Evolutionary conservation across 1,140 invertebrate genomes (phyloP), one percentile per base, ranked within the genome.

Genomic region (Phenacoccus solenopsis): DNA sequence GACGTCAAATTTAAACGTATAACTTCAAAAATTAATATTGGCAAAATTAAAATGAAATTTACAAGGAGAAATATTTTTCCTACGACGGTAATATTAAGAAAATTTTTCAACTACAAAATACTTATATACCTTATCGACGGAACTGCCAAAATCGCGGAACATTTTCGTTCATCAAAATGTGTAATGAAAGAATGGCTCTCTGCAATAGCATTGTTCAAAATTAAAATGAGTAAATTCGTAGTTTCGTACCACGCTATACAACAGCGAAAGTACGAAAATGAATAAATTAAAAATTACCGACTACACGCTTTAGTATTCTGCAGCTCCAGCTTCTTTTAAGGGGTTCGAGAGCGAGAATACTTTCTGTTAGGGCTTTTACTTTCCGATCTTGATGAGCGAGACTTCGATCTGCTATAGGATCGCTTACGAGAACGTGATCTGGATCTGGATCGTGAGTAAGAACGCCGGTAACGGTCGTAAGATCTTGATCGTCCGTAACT

Each of bases 401-500:
- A 84, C 32, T 83, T 79, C n/a, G 82, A 83, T 10, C 83, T 79
- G 16, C 82, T 82, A 72, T 82, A 78, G 0, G 82, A 82, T 27
- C 81, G 77, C 70, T 80, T 77, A 20, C 81, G 78, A 21, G 74
- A 75, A 28, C 82, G 81, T 28, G 76, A 77, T 3, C 84, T 78
- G 9, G 83, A 85, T 82, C 82, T 77, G 27, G 80, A 83, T 9
- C 83, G 78, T 25, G 82, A 84, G 71, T 82, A 77, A 28, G 82
- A 71, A 80, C 80, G 71, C 67, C 67, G 59, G 12, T 57, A 49
- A 71, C 70, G 70, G 22, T 68, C 70, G 56, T 68, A 49, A 13
- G 70, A 71, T 24, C 68, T 24, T 22, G 71, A 71, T 28, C 71
- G 49, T 61, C 59, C 56, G 61, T 64, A 70, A 67, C 27, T 64